Percentiles rank a stretch among this genome's conserved stretches.
phyloP scores from a whole-genome alignment of 2,113 vertebrate genomes.

The Zosterops lateralis region DNA sequence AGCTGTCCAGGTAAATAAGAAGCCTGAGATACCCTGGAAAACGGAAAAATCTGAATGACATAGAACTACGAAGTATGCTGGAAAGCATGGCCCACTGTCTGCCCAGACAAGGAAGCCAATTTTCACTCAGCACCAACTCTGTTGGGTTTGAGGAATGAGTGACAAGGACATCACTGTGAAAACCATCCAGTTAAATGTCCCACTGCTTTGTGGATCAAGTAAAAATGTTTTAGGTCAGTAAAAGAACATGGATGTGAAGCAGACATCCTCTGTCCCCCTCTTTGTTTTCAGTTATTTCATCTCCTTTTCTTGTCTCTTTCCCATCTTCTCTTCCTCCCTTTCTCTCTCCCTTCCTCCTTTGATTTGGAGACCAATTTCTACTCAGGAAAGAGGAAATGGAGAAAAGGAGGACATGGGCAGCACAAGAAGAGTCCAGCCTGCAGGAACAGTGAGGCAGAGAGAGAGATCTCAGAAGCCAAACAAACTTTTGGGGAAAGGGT shows the following conservation, averaged over 20 bases:
- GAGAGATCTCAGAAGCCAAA: neutral
- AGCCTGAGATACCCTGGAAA: neutral
- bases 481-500: neutral
- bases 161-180: neutral
- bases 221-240: neutral
- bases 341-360: neutral
- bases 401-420: neutral
- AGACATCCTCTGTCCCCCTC: neutral
- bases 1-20: neutral
- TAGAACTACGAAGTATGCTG: neutral
- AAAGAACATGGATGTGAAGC: neutral
- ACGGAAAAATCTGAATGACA: neutral
- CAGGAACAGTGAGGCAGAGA: neutral
- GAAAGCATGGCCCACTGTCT: neutral
- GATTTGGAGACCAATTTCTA: neutral
- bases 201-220: neutral
- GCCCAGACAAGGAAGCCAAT: neutral
- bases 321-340: too few relatives aligned
- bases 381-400: neutral
- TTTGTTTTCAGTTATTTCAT: neutral
- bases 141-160: neutral
- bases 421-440: neutral
- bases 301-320: neutral
- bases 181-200: neutral
- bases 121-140: neutral